phyloP scores from a whole-genome alignment of 2,888 invertebrate genomes.

The Tinea trinotella region DNA sequence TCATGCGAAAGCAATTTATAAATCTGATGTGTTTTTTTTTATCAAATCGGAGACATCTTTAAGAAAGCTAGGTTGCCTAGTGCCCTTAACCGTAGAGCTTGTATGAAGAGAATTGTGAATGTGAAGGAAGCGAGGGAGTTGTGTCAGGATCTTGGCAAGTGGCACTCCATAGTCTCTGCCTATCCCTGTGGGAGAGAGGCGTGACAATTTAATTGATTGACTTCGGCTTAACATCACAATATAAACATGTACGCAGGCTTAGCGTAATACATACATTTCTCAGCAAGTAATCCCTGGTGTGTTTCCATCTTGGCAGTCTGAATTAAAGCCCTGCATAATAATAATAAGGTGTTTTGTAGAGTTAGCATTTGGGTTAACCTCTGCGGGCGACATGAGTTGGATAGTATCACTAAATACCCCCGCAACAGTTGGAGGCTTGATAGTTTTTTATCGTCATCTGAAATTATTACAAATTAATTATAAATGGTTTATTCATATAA shows the following conservation, averaged over 20 bases:
- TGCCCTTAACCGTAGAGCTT: too few species aligned
- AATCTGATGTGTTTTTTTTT: too few species aligned
- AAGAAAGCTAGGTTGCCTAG: too few species aligned
- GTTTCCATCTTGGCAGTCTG: slow-evolving; percentile 32
- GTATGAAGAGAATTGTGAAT: too few species aligned
- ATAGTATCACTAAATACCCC: slow-evolving; percentile 76
- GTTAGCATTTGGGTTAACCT: slow-evolving; percentile 72
- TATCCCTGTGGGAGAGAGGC: too few species aligned
- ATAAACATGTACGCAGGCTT: slow-evolving; percentile 63
- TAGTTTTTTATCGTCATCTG: slow-evolving; percentile 75
- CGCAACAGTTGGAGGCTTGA: slow-evolving; percentile 75
- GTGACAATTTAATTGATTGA: too few species aligned
- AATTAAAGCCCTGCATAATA: slow-evolving; percentile 56
- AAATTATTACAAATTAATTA: slow-evolving; percentile 21
- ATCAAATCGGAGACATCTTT: too few species aligned
- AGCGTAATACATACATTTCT: slow-evolving; percentile 6
- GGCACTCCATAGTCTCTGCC: too few species aligned
- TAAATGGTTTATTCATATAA: too few species aligned
- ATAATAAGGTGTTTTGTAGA: slow-evolving; percentile 64
- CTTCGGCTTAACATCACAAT: slow-evolving; percentile 65
- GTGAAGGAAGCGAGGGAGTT: too few species aligned
- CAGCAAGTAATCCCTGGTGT: slow-evolving; percentile 21
- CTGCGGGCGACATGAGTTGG: slow-evolving; percentile 46
- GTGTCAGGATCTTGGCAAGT: too few species aligned
- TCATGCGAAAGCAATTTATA: too few species aligned